Evolutionary conservation across 2,888 invertebrate species (phyloP).

Genomic region (Eristalis arbustorum): DNA sequence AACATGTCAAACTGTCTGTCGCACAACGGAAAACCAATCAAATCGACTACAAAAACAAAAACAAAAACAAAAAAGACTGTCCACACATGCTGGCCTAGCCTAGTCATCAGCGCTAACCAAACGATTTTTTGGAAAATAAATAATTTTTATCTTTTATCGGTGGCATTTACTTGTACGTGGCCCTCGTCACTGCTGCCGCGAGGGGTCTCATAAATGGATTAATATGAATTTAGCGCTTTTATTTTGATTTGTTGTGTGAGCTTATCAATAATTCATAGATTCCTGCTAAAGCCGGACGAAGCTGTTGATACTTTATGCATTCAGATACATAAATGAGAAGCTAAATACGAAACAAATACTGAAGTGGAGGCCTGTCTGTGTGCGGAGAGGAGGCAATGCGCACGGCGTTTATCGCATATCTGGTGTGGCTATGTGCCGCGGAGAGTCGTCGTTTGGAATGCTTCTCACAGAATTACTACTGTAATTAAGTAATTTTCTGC

Average conservation of each 20-base stretch:
- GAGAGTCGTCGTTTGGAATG: slow-evolving; percentile 22
- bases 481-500: slow-evolving; percentile 55
- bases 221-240: slow-evolving; percentile 22
- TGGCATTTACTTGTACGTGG: background rate
- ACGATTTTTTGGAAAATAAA: background rate
- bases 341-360: background rate
- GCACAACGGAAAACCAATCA: background rate
- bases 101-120: background rate
- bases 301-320: slow-evolving; percentile 11
- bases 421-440: background rate
- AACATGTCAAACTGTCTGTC: slow-evolving; percentile 15
- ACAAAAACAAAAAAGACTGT: background rate
- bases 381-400: background rate
- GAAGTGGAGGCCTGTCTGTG: background rate
- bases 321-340: background rate
- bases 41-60: too few species aligned
- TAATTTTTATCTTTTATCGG: slow-evolving; percentile 18
- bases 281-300: slow-evolving; percentile 14
- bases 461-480: slow-evolving; percentile 34
- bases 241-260: slow-evolving; percentile 27
- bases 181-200: background rate
- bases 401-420: slow-evolving; percentile 15
- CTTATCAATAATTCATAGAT: slow-evolving; percentile 49
- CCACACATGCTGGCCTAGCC: background rate
- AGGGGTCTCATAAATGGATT: slow-evolving; percentile 11